Base-by-base conservation (phyloP, 2,888 invertebrate genomes). In the Platycheirus rosarum region DNA sequence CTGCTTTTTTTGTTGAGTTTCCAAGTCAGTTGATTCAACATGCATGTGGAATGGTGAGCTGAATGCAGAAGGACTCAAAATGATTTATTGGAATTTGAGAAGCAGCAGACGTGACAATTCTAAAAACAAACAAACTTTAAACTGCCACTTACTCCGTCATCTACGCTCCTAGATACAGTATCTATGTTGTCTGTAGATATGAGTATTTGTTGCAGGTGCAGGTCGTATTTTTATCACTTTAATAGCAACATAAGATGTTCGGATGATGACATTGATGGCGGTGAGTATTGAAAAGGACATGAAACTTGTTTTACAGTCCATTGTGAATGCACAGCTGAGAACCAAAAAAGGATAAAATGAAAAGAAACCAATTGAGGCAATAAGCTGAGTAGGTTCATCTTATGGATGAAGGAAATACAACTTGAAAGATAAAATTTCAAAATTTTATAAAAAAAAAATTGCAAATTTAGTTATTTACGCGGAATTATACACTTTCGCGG, bases 81-180 rank as follows among this genome's bases (percentile, higher is more conserved):
- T 66, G 66, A 66, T 66, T 57, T 66, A 68, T 62, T 53, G 37
- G 35, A 46, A 51, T 49, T 20, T 62, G 29, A 20, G 23, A 32
- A 42, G 29, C 20, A 14, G 6, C 23, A 55, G 57, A 73, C 55
- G 40, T 73, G 73, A 65, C 63, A 55, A 57, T 69, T 53, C 42
- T 26, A 7, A 51, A n/a, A 70, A 70, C 32, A 18, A 13, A 51
- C 62, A 44, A 44, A 44, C 51, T 53, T n/a, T 53, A 44, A 71
- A 46, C 16, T 71, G 44, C 48, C 60, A 53, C 51, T 63, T 42
- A 62, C 26, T 44, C 11, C n/a, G 32, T 49, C 29, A 5, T 26
- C 23, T 14, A 14, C 9, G 46, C 16, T 48, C 18, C 29, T 13
- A 7, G 9, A 13, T 0, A 13, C 11, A 16, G 13, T 13, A 5